Conservation (phyloP, 2,888 invertebrate genomes). For the Pseudoips prasinana region DNA sequence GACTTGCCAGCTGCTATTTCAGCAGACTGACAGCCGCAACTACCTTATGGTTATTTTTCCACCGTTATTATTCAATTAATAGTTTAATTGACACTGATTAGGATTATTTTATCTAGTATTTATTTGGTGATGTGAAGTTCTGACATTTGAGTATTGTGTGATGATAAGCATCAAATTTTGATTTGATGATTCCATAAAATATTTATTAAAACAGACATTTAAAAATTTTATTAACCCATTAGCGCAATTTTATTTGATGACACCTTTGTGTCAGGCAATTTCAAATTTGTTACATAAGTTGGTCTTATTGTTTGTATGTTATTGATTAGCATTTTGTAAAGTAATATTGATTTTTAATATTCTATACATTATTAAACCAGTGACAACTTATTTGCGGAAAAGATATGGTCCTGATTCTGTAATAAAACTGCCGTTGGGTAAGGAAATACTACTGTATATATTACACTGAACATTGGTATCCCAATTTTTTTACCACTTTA, state of each 20-base stretch:
- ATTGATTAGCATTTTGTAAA: constrained; percentile 1
- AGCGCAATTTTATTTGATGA: constrained; percentile 26
- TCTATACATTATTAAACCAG: constrained; percentile 12
- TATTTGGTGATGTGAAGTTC: constrained; percentile 69
- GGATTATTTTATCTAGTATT: constrained; percentile 75
- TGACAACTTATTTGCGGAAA: constrained; percentile 19
- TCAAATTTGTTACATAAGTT: constrained; percentile 27
- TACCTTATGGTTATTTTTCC: constrained; percentile 71
- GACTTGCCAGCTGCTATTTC: constrained; percentile 90
- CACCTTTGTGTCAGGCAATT: constrained; percentile 19
- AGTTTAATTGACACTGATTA: constrained; percentile 79
- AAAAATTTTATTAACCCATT: constrained; percentile 43
- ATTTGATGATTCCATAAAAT: constrained; percentile 64
- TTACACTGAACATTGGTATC: constrained; percentile 11
- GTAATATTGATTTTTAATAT: neutral
- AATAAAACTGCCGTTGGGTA: constrained; percentile 25
- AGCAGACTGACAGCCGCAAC: constrained; percentile 79
- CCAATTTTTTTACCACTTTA: constrained; percentile 21
- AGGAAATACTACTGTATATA: constrained; percentile 13
- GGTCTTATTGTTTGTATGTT: constrained; percentile 6
- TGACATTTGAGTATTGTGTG: constrained; percentile 65
- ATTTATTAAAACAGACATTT: constrained; percentile 58
- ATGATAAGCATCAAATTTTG: constrained; percentile 65
- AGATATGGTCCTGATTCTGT: constrained; percentile 15
- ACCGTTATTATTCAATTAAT: constrained; percentile 79